Evolutionary conservation across 1,140 invertebrate genomes (phyloP), one percentile per base, ranked within the genome.

Genomic region (Plutomurus gul): DNA sequence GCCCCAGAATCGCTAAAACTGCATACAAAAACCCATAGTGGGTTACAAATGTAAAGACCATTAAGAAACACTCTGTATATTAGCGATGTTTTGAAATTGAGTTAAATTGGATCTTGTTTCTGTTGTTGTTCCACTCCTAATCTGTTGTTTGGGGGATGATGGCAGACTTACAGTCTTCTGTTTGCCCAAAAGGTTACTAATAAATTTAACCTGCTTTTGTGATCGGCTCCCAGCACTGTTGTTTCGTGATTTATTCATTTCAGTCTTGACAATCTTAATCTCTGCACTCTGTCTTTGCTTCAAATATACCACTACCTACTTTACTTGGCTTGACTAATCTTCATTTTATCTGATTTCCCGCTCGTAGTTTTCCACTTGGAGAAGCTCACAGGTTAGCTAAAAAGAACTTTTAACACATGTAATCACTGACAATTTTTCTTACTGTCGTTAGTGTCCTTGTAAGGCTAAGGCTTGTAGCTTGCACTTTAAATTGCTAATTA

Each of bases 311-410:
- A 75, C 43, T 51, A 65, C 74, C 20, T 75, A 75, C 73, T 75
- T 46, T 75, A 49, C 33, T 51, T 60, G 49, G 49, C 51, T 65
- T 39, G 39, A 76, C 75, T 76, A 76, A 76, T 65, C 51, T 56
- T 37, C 49, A 51, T 56, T 65, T 76, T 76, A 18, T 76, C 43
- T 75, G 46, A 75, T 47, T 75, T 49, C 73, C 49, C 73, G 40
- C 30, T 70, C 65, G 25, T 75, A 88, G 86, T 89, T 89, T 87
- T 88, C 89, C 76, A 89, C 89, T 76, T 89, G 89, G 89, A 89
- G 86, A 84, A 89, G 86, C 82, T 90, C 88, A 84, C 88, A 90
- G 89, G 89, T 90, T 87, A 87, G 82, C 18, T 56, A 71, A 70
- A 60, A 18, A 27, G 13, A 39, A 22, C 43, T 27, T 72, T 40